phyloP scores from a whole-genome alignment of 37 sponge, comb jelly and placozoan species.

The Beroe forskalii region DNA sequence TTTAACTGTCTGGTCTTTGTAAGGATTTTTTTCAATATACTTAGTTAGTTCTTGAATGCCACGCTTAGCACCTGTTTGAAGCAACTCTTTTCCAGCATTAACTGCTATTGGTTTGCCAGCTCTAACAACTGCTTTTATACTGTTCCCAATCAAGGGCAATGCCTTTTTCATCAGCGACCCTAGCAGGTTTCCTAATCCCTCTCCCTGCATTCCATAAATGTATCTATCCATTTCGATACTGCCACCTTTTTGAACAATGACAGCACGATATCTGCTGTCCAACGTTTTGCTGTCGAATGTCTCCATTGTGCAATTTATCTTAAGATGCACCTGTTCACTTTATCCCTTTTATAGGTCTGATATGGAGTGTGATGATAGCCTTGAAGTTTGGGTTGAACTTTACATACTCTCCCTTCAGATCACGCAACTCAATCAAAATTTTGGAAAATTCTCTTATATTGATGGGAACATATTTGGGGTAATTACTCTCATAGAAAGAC shows the following conservation, averaged over 20 bases:
- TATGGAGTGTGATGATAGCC: background rate
- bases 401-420: background rate
- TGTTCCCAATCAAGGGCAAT: background rate
- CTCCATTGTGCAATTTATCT: conserved; percentile 6
- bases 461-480: conserved; percentile 9
- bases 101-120: conserved; percentile 8
- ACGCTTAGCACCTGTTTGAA: background rate
- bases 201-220: conserved; percentile 39
- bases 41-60: background rate
- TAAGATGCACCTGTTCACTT: background rate
- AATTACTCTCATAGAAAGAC: background rate
- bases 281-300: background rate
- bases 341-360: conserved; percentile 25
- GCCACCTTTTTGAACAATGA: background rate
- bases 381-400: background rate
- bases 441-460: conserved; percentile 34
- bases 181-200: conserved; percentile 23
- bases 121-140: conserved; percentile 29
- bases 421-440: conserved; percentile 1
- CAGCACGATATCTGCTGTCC: background rate
- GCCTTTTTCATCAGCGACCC: conserved; percentile 16
- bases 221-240: background rate
- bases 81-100: conserved; percentile 30
- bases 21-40: background rate
- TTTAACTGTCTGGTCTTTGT: too few species aligned